Base-by-base conservation (phyloP, 2,113 vertebrate genomes). In the Protobothrops flavoviridis region DNA sequence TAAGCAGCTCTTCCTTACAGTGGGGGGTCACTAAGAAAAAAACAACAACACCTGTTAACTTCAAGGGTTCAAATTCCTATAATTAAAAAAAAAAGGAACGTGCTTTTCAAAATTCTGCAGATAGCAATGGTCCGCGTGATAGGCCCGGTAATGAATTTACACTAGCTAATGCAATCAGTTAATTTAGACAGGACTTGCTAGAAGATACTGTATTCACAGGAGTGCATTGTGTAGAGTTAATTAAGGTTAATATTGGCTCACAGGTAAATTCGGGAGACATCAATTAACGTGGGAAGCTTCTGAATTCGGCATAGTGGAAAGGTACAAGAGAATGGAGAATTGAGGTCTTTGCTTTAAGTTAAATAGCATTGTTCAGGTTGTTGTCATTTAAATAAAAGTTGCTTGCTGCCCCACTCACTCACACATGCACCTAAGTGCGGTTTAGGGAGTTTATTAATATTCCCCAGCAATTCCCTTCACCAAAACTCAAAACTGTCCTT, bases 121-220 rank as follows among this genome's bases (percentile, higher is more conserved):
- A 29, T 45, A 17, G 93, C 91, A 92, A 85, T 11, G 12, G 89
- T 90, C 26, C 61, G 39, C 39, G 59, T 61, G 53, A 93, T 85
- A 90, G 88, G 91, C 55, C 92, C 23, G 45, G 64, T 94, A 96
- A 94, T 94, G 39, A 94, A 94, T 94, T 96, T 87, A 92, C 90
- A 88, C 50, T 93, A 92, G 90, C 55, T 94, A 96, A 96, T 91
- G 29, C 92, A 95, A 95, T 96, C 95, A 93, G 85, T 69, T 95
- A 81, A 95, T 96, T 96, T 93, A 91, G 39, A 4, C n/a, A 93
- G 56, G 87, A 93, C 81, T 94, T 93, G 20, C 94, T 94, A 59
- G 87, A 91, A 92, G 93, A 90, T 87, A 33, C 52, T 45, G 39
- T 90, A 52, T 94, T 93, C 20, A 0, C 53, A 59, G 91, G 94